Evolutionary conservation across 2,113 vertebrate species (phyloP).

Genomic region (Prionailurus viverrinus): DNA sequence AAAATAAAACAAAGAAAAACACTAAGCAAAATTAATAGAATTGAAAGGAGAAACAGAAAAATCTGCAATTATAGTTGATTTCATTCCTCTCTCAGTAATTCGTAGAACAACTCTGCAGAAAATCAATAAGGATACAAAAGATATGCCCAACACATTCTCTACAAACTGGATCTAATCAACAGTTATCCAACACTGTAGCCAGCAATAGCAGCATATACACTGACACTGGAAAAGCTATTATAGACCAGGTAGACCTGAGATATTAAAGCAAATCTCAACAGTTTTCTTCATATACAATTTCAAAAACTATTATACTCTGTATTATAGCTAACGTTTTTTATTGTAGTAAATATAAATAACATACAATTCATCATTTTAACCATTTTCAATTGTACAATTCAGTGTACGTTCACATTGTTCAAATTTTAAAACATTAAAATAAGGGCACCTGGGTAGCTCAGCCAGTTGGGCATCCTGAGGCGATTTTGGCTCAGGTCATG

Average conservation of each 20-base stretch:
- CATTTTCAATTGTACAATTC: background rate
- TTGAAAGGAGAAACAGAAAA: background rate
- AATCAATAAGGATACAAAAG: background rate
- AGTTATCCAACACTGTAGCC: background rate
- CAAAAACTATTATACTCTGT: background rate
- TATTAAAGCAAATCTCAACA: background rate
- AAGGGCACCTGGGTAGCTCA: too few relatives aligned
- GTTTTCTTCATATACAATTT: background rate
- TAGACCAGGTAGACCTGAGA: background rate
- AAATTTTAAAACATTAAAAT: conserved; percentile 12
- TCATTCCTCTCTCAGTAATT: background rate
- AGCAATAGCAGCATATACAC: background rate
- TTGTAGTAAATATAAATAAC: background rate
- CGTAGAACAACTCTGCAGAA: background rate
- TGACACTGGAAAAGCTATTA: background rate
- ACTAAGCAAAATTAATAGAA: background rate
- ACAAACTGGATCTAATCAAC: background rate
- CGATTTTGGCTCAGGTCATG: too few relatives aligned
- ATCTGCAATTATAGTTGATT: background rate
- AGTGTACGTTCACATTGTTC: background rate
- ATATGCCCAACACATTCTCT: background rate
- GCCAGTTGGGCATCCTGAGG: too few relatives aligned
- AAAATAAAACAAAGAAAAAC: background rate
- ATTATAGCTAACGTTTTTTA: background rate
- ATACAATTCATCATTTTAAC: background rate